phyloP scores from a whole-genome alignment of 2,888 invertebrate genomes.

The Apotomis betuletana region DNA sequence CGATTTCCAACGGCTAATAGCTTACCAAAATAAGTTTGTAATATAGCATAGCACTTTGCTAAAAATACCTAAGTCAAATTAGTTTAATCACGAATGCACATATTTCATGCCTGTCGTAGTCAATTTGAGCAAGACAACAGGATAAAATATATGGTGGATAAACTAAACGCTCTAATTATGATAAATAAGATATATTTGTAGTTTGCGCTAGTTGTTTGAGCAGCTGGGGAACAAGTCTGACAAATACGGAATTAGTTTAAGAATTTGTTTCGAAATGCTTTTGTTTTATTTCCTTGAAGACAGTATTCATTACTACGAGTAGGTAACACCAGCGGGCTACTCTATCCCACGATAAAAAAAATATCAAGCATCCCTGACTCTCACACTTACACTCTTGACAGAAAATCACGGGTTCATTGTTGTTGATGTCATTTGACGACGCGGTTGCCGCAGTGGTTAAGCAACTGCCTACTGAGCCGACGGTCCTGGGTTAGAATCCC shows the following conservation, averaged over 20 bases:
- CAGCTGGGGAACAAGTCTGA: conserved; percentile 28
- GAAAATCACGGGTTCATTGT: no score
- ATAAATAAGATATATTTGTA: conserved; percentile 34
- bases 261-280: conserved; percentile 33
- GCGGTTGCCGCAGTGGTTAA: no score
- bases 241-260: conserved; percentile 29
- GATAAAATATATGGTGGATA: conserved; percentile 15
- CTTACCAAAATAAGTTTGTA: not conserved
- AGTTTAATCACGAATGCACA: not conserved
- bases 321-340: no score
- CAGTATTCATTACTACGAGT: not conserved
- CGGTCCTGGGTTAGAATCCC: no score
- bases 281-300: conserved; percentile 6
- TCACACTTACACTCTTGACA: no score
- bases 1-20: not conserved
- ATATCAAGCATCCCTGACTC: no score
- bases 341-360: no score
- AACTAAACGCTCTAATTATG: conserved; percentile 22
- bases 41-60: not conserved
- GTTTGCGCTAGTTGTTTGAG: conserved; percentile 26
- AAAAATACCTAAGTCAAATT: not conserved
- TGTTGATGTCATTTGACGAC: no score
- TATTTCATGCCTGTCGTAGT: conserved; percentile 1
- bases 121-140: conserved; percentile 25
- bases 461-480: no score